These are phyloP conservation scores for Tetramorium simillimum DNA, from an alignment of 1,140 invertebrate genomes.

Conservation along the genomic window DNA sequence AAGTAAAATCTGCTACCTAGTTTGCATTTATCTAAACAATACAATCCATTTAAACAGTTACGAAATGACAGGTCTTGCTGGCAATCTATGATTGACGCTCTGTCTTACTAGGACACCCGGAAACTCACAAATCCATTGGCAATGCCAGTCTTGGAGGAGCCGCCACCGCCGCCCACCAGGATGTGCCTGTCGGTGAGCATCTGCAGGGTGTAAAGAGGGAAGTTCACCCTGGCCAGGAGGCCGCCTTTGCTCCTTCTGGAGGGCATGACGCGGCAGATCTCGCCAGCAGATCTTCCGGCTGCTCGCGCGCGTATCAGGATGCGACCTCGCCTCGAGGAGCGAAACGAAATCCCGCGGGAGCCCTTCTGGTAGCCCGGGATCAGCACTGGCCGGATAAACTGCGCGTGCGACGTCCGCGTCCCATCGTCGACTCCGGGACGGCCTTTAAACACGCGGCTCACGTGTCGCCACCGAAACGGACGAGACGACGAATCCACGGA, in stretches of 20 bases:
- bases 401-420: neutral
- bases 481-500: neutral
- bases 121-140: constrained; percentile 96
- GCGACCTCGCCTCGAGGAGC: neutral
- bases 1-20: neutral
- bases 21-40: neutral
- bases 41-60: neutral
- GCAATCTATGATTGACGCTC: neutral
- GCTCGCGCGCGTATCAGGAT: neutral
- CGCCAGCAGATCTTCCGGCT: neutral
- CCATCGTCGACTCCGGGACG: neutral
- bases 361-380: neutral
- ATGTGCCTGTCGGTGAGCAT: constrained; percentile 96
- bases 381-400: neutral
- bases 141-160: constrained; percentile 97
- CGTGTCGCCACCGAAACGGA: neutral
- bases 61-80: neutral
- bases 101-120: neutral
- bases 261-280: constrained; percentile 75
- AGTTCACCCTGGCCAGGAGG: constrained; percentile 94
- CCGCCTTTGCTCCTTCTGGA: constrained; percentile 87
- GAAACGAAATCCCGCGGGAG: neutral
- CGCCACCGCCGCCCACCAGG: constrained; percentile 97
- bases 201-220: constrained; percentile 96
- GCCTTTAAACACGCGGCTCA: neutral